Conservation (phyloP, 2,113 vertebrate genomes). For the Athene cunicularia region DNA sequence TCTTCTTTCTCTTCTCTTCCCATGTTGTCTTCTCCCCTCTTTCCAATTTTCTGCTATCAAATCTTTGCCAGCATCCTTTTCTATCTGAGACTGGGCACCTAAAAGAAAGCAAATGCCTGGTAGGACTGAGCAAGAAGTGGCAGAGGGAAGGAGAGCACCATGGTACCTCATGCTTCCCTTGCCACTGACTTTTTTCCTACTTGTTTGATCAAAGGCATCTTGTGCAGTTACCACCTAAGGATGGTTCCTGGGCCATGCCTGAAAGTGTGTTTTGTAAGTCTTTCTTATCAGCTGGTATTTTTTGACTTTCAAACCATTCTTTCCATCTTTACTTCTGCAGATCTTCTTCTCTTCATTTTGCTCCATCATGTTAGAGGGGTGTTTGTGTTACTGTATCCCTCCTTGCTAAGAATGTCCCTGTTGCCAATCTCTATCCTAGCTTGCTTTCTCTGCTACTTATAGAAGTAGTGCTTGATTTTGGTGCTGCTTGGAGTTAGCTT, state of each 20-base stretch:
- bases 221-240: not conserved
- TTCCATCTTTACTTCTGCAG: not conserved
- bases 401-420: not conserved
- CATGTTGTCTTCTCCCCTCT: accelerated
- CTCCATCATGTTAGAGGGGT: not conserved
- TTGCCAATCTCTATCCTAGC: not conserved
- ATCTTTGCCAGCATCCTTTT: not conserved
- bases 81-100: not conserved
- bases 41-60: not conserved
- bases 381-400: not conserved
- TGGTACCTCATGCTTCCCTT: not conserved
- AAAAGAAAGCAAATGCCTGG: not conserved
- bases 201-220: not conserved
- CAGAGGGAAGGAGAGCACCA: not conserved
- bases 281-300: not conserved
- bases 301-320: not conserved
- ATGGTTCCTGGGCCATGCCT: not conserved
- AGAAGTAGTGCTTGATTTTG: not conserved
- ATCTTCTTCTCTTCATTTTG: not conserved
- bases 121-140: not conserved
- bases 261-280: not conserved
- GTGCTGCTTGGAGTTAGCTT: not conserved
- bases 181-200: not conserved
- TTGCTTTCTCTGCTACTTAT: not conserved
- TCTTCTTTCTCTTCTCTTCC: not conserved